Evolutionary conservation across 2,888 invertebrate species (phyloP), one percentile per base, ranked within the genome.

Genomic region (Augiades crinisus): DNA sequence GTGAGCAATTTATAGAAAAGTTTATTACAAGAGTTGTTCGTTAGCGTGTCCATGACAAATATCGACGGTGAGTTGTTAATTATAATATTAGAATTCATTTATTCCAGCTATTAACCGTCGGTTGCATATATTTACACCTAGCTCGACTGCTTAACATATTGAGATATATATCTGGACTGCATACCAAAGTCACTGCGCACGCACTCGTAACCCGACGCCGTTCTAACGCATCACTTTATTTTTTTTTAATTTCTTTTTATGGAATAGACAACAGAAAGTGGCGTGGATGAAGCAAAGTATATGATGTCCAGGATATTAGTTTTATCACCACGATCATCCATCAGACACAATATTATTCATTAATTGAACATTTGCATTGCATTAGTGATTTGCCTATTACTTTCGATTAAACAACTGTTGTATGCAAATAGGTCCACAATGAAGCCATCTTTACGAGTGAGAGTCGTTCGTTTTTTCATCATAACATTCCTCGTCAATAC

Each of bases 1-100:
- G 34, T 44, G 44, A 27, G 37, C 51, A 44, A 44, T 44, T 51
- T 63, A 61, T 65, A 62, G 51, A 38, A 53, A 50, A 47, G 47
- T 40, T 47, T 59, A 49, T 60, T 55, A 44, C 54, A 44, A 65
- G 74, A 79, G 75, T 76, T 70, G 36, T 47, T 59, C 51, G 55
- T 62, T 62, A 60, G 58, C 60, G 54, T 54, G 47, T 37, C 53
- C 47, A 40, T 57, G 61, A 60, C 60, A 60, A 60, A 62, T 54
- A 56, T 53, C 56, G 51, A 57, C 56, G 56, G 43, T 37, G 47
- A 46, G 38, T 53, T 47, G 56, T 60, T 59, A 59, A 59, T 59
- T 60, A 54, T 56, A 50, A 54, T 58, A 62, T 62, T 60, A 63
- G 60, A 59, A 60, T 60, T 63, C 59, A 60, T 60, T 50, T 60